These are phyloP conservation scores for Cyprinodon tularosa DNA, from an alignment of 2,113 vertebrate species.

Conservation along the genomic window DNA sequence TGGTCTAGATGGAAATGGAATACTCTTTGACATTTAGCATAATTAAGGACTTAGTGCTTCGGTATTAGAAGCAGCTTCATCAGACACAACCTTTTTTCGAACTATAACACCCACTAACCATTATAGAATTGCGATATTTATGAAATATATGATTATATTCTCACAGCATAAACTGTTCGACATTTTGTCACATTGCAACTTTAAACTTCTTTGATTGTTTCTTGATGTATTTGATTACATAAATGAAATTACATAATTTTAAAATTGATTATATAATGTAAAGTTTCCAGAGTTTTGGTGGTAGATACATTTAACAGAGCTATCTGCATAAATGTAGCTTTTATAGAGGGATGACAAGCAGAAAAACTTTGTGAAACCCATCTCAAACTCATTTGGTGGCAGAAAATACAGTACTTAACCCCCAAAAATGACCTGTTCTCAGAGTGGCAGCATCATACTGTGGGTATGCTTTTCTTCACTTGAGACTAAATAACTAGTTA, in stretches of 20 bases:
- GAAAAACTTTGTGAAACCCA: neutral
- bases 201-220: too few species aligned
- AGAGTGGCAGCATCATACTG: neutral
- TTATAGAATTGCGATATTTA: neutral
- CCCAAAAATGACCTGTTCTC: too few species aligned
- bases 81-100: neutral
- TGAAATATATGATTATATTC: too few species aligned
- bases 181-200: too few species aligned
- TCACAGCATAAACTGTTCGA: too few species aligned
- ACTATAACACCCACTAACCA: neutral
- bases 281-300: too few species aligned
- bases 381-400: neutral
- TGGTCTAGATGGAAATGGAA: slow-evolving; percentile 36
- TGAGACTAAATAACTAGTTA: neutral
- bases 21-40: slow-evolving; percentile 53
- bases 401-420: neutral
- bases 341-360: neutral
- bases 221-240: too few species aligned
- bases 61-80: slow-evolving; percentile 2
- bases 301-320: neutral
- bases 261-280: too few species aligned
- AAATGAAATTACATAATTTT: too few species aligned
- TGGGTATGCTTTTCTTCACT: neutral
- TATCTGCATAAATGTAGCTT: neutral
- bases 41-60: slow-evolving; percentile 16